Evolutionary conservation across 2,888 invertebrate species (phyloP), one percentile per base, ranked within the genome.

Genomic region (Polymixis flavicincta): DNA sequence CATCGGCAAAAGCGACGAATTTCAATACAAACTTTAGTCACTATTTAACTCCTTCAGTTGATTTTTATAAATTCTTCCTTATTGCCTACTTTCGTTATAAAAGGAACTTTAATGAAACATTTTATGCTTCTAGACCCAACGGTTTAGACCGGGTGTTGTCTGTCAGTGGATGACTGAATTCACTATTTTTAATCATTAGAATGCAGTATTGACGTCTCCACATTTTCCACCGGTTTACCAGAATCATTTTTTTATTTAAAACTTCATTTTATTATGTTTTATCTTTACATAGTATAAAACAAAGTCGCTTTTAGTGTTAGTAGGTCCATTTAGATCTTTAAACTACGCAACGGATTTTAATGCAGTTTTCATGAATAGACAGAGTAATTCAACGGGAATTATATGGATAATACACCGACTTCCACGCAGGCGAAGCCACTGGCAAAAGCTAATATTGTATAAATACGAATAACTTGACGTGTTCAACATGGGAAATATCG

Each of bases 401-500:
- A 37, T 37, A 37, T 37, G 37, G 3, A 37, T 37, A 37, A 37
- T 5, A 37, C 37, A 5, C 37, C 37, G 37, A 37, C 37, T 5
- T 37, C 37, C 37, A 37, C 37, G 37, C 37, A 6, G 37, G 37
- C 37, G 37, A 37, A 37, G 37, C 37, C 37, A 6, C 37, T 5
- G 37, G 37, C 3, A 37, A 37, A 37, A 37, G 5, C 37, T 37
- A 5, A 6, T 37, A 32, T 52, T 65, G 17, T 32, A 32, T 17
- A 32, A n/a, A 14, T 32, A 17, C 50, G 9, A 32, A 17, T 55
- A 66, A 32, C 7, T 55, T 32, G n/a, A 37, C 17, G 17, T 54
- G 54, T 66, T 55, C 17, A 54, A 69, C 37, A 45, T 14, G n/a
- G n/a, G n/a, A n/a, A 59, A 59, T 66, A 25, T 22, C 17, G 67